Conservation (phyloP, 2,797 vertebrate genomes). For the Phaenicophaeus curvirostris region DNA sequence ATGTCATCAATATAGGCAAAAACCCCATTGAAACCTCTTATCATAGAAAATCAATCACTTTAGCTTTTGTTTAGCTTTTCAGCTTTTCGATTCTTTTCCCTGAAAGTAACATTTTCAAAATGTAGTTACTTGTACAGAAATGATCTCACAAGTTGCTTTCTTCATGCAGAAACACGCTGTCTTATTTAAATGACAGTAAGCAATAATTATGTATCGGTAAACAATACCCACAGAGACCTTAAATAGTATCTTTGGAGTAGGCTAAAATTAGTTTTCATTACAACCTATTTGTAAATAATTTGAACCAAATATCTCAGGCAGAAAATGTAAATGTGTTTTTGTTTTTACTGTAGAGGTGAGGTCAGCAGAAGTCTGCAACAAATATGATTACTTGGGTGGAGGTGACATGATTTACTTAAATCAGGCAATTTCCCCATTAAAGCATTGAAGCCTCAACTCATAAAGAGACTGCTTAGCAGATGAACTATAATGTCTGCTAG, state of each 20-base stretch:
- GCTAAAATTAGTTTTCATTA: constrained; percentile 63
- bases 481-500: constrained; percentile 41
- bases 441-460: constrained; percentile 56
- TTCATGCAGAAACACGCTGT: constrained; percentile 14
- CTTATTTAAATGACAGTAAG: constrained; percentile 48
- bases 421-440: constrained; percentile 69
- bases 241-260: constrained; percentile 29
- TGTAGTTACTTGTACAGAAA: neutral
- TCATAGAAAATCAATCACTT: neutral
- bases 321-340: constrained; percentile 68
- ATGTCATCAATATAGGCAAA: neutral
- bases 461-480: constrained; percentile 66
- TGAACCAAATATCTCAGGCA: constrained; percentile 57
- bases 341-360: constrained; percentile 64
- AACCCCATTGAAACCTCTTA: neutral
- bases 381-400: constrained; percentile 63
- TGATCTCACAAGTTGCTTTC: neutral
- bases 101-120: neutral
- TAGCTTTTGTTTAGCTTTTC: neutral
- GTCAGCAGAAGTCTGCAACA: constrained; percentile 68
- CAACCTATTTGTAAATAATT: constrained; percentile 61
- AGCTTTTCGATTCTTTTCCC: neutral
- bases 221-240: constrained; percentile 46
- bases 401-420: constrained; percentile 71
- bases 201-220: constrained; percentile 57